A percentile compares a stretch with the other conserved stretches of the same genome.
Evolutionary conservation across 2,888 invertebrate genomes (phyloP).

Genomic region (Orchesella flavescens): DNA sequence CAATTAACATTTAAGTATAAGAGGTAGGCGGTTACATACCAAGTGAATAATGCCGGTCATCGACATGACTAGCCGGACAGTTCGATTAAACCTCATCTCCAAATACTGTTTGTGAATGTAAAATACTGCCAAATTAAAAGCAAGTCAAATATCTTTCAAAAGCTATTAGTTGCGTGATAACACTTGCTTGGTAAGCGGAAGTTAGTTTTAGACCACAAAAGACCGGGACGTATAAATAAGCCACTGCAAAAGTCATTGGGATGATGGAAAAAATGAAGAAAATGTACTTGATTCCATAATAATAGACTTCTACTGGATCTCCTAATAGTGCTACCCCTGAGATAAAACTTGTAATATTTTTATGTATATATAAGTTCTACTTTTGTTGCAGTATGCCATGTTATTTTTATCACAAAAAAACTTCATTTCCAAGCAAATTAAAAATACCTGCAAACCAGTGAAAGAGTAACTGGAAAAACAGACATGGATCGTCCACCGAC

Average conservation of each 20-base stretch:
- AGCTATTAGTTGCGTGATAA: slow-evolving; percentile 73
- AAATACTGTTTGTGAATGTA: slow-evolving; percentile 76
- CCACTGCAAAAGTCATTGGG: slow-evolving; percentile 74
- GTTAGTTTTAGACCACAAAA: slow-evolving; percentile 88
- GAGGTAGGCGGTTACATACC: too few relatives aligned
- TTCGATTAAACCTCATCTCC: slow-evolving; percentile 75
- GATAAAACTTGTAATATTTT: slow-evolving; percentile 32
- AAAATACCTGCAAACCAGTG: slow-evolving; percentile 63
- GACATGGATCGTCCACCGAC: slow-evolving; percentile 87
- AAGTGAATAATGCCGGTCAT: slow-evolving; percentile 75
- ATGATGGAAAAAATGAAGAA: slow-evolving; percentile 73
- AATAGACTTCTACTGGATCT: slow-evolving; percentile 61
- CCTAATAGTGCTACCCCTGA: slow-evolving; percentile 51
- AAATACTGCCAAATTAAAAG: slow-evolving; percentile 67
- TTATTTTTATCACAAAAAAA: too few relatives aligned
- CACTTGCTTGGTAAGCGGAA: slow-evolving; percentile 87
- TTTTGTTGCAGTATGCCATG: neutral
- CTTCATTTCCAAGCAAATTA: neutral
- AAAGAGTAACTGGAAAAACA: slow-evolving; percentile 64
- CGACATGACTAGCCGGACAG: slow-evolving; percentile 74
- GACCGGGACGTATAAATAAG: slow-evolving; percentile 87
- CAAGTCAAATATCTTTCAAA: neutral
- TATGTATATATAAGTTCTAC: neutral
- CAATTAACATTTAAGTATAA: too few relatives aligned
- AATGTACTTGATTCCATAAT: slow-evolving; percentile 73